Conservation (phyloP, 2,888 invertebrate species). For the Clivina fossor region DNA sequence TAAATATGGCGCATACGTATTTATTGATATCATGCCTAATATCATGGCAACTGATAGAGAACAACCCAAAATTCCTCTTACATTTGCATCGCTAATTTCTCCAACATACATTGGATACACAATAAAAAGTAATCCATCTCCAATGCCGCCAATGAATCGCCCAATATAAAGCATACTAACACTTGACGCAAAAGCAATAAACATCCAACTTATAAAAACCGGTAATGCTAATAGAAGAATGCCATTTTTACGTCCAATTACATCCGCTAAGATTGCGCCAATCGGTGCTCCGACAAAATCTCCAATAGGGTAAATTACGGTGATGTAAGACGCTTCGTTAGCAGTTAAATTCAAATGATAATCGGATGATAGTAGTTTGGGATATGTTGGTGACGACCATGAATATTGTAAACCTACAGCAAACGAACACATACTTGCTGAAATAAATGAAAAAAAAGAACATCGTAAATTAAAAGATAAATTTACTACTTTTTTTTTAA, state of each 20-base stretch:
- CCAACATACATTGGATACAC: conserved; percentile 40
- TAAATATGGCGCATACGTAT: conserved; percentile 20
- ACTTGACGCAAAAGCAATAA: conserved; percentile 21
- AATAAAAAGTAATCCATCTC: conserved; percentile 40
- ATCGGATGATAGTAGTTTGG: conserved; percentile 44
- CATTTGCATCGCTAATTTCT: conserved; percentile 40
- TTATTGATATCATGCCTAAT: conserved; percentile 17
- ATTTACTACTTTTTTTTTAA: too few species aligned
- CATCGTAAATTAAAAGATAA: too few species aligned
- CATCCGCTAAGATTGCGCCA: conserved; percentile 12
- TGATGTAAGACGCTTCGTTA: conserved; percentile 20
- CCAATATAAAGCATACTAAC: conserved; percentile 28
- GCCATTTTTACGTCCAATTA: conserved; percentile 23
- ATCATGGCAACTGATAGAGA: conserved; percentile 37
- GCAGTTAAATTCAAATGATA: conserved; percentile 36
- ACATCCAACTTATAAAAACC: conserved; percentile 34
- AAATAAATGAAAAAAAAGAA: conserved; percentile 10
- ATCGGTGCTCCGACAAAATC: conserved; percentile 20
- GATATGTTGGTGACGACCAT: conserved; percentile 49
- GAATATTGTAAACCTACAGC: conserved; percentile 42
- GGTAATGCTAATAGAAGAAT: conserved; percentile 31
- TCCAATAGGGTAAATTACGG: conserved; percentile 19
- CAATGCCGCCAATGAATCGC: conserved; percentile 37
- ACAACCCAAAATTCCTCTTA: conserved; percentile 39
- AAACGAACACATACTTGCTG: conserved; percentile 39